Conservation (phyloP, 2,888 invertebrate species). For the Apamea crenata region DNA sequence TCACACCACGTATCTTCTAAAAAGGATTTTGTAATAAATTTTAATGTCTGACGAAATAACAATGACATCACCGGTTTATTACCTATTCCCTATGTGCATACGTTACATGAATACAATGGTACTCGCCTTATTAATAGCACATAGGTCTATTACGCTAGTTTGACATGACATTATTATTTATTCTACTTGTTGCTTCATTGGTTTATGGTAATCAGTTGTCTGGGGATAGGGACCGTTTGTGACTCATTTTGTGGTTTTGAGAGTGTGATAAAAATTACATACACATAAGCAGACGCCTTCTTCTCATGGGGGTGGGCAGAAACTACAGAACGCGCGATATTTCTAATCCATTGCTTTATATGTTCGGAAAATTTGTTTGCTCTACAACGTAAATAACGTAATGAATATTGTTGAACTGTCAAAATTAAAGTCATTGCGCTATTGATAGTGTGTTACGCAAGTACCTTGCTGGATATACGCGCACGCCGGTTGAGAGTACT, state of each 20-base stretch:
- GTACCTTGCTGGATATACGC: too few species aligned
- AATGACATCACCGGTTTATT: conserved; percentile 15
- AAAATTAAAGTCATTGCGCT: too few species aligned
- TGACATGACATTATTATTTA: conserved; percentile 17
- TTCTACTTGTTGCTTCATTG: conserved; percentile 13
- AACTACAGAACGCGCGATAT: too few species aligned
- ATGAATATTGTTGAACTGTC: too few species aligned
- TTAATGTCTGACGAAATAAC: conserved; percentile 25
- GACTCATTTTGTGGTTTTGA: conserved; percentile 12
- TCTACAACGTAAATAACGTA: too few species aligned
- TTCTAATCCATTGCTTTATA: too few species aligned
- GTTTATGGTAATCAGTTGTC: conserved; percentile 24
- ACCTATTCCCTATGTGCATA: not conserved
- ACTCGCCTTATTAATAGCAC: conserved; percentile 1
- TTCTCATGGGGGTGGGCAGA: too few species aligned
- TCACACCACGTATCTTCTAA: not conserved
- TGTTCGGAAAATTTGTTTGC: too few species aligned
- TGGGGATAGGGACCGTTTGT: conserved; percentile 5
- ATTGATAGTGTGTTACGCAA: too few species aligned
- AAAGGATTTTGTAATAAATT: conserved; percentile 9
- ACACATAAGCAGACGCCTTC: too few species aligned
- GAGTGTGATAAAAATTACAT: not conserved
- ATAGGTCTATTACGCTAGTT: not conserved
- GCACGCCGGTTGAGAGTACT: too few species aligned
- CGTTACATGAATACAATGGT: conserved; percentile 37